Evolutionary conservation across 2,797 vertebrate genomes (phyloP).

Genomic region (Malacoraja senta): DNA sequence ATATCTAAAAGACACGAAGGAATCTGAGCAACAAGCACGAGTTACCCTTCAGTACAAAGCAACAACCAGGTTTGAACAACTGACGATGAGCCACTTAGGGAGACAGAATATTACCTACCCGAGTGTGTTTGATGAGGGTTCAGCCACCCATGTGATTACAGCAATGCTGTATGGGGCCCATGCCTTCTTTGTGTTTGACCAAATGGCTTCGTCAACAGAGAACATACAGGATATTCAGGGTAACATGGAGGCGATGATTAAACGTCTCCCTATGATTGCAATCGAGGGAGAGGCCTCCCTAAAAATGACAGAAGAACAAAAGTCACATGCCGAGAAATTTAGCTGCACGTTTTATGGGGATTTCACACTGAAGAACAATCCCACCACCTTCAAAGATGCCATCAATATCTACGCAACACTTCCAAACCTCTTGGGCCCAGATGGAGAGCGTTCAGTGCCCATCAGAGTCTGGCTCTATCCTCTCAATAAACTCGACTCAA

Average conservation of each 20-base stretch:
- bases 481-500: slow-evolving; percentile 3
- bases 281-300: background rate
- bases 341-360: slow-evolving; percentile 10
- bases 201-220: background rate
- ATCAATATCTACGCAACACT: background rate
- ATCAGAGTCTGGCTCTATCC: background rate
- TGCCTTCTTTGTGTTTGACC: slow-evolving; percentile 16
- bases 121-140: background rate
- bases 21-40: background rate
- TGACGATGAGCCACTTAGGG: background rate
- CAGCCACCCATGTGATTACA: background rate
- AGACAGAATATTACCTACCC: background rate
- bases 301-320: background rate
- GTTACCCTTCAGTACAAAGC: slow-evolving; percentile 1
- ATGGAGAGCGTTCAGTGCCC: background rate
- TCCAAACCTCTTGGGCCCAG: background rate
- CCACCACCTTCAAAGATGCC: background rate
- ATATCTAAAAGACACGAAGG: background rate
- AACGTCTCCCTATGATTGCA: background rate
- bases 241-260: background rate
- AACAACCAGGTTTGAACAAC: background rate
- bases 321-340: background rate
- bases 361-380: background rate
- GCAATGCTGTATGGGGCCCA: slow-evolving; percentile 9
- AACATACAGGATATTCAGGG: background rate